Percentiles rank a stretch among this genome's conserved stretches.
These are phyloP conservation scores for Percopsis transmontana DNA, from an alignment of 2,113 vertebrate genomes.

Conservation along the genomic window DNA sequence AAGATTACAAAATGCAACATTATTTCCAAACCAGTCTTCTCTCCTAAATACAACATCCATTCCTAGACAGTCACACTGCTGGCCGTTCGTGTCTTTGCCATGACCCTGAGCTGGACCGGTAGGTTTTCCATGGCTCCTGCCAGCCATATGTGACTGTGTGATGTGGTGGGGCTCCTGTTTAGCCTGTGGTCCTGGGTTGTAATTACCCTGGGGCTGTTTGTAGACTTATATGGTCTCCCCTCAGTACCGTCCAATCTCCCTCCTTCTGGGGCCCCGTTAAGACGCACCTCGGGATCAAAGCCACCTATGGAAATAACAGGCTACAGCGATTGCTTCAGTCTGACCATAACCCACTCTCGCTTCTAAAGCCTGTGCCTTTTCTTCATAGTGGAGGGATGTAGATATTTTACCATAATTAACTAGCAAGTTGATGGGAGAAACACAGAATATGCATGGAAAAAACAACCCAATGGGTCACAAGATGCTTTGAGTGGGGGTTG, in stretches of 20 bases:
- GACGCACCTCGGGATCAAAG: conserved; percentile 59
- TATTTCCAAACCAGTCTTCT: background rate
- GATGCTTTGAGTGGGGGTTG: no score
- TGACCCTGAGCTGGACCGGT: background rate
- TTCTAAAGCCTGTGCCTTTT: conserved; percentile 29
- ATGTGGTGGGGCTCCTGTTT: conserved; percentile 42
- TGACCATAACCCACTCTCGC: conserved; percentile 45
- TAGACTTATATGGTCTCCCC: conserved; percentile 44
- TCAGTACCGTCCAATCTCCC: no score
- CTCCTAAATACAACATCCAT: background rate
- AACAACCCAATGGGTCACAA: no score
- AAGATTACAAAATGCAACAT: no score
- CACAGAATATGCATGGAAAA: conserved; percentile 36
- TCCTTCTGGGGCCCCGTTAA: no score
- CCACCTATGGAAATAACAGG: conserved; percentile 30
- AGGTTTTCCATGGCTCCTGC: conserved; percentile 14
- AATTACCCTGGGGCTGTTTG: conserved; percentile 38
- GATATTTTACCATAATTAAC: conserved; percentile 25
- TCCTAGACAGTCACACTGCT: no score
- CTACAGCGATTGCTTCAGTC: conserved; percentile 36
- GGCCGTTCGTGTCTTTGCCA: no score
- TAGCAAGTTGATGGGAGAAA: conserved; percentile 24
- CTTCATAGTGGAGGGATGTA: conserved; percentile 41
- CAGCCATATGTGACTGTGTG: conserved; percentile 19
- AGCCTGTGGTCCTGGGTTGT: conserved; percentile 20